Conservation (phyloP, 2,797 vertebrate species). For the Rhodeus uyekii region DNA sequence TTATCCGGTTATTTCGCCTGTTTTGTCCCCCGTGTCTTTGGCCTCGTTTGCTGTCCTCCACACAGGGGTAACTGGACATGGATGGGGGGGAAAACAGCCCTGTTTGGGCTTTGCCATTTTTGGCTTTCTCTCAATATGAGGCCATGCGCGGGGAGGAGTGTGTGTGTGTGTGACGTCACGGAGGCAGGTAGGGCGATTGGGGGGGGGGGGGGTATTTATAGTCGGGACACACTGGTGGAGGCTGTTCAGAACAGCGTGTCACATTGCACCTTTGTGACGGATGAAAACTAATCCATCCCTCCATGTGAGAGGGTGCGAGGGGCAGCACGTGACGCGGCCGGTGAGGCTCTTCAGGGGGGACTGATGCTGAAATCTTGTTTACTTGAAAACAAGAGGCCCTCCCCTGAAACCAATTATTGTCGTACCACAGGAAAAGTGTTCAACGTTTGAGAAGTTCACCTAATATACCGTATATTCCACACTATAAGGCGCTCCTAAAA, state of each 20-base stretch:
- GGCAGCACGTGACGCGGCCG: conserved; percentile 50
- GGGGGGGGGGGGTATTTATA: conserved; percentile 54
- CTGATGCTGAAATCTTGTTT: conserved; percentile 21
- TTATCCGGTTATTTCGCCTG: not conserved
- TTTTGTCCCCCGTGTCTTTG: not conserved
- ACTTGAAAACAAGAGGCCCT: not conserved
- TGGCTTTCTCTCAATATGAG: conserved; percentile 41
- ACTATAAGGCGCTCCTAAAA: too few relatives aligned
- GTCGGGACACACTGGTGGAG: conserved; percentile 23
- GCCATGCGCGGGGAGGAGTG: not conserved
- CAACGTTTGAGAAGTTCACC: too few relatives aligned
- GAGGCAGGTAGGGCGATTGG: conserved; percentile 43
- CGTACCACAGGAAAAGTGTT: too few relatives aligned
- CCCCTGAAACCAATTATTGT: not conserved
- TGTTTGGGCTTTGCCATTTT: conserved; percentile 10
- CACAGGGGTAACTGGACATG: not conserved
- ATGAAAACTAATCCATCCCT: conserved; percentile 48
- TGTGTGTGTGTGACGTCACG: conserved; percentile 54
- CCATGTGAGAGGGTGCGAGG: conserved; percentile 55
- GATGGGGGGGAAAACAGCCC: not conserved
- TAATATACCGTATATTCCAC: too few relatives aligned
- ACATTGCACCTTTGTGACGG: conserved; percentile 69
- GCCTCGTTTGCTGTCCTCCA: not conserved
- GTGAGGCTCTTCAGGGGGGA: conserved; percentile 39
- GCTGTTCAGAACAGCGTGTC: conserved; percentile 60